Evolutionary conservation across 2,113 vertebrate species (phyloP).

Genomic region (Megalops atlanticus): DNA sequence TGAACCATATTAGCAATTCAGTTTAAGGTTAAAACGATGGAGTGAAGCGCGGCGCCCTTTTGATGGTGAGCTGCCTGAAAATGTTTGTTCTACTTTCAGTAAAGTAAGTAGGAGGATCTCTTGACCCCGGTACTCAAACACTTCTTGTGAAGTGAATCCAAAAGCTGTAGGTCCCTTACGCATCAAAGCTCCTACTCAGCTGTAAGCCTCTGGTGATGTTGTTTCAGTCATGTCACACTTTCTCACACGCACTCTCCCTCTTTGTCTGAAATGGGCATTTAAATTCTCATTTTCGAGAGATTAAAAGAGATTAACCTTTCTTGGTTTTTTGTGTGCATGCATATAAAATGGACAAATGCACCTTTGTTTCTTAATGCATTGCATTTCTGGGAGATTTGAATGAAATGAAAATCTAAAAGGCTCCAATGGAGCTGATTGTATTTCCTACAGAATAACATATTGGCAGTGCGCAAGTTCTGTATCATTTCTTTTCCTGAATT

Average conservation of each 20-base stretch:
- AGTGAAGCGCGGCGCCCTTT: too few relatives aligned
- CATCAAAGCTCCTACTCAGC: neutral
- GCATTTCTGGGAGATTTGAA: neutral
- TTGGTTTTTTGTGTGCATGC: slow-evolving; percentile 1
- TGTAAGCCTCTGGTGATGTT: neutral
- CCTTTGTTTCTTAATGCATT: too few relatives aligned
- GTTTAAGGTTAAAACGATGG: too few relatives aligned
- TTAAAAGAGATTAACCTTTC: too few relatives aligned
- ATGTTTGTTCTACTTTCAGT: neutral
- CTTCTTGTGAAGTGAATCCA: neutral
- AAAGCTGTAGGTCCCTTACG: neutral
- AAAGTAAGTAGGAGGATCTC: neutral
- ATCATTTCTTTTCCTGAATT: too few relatives aligned
- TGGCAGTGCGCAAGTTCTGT: too few relatives aligned
- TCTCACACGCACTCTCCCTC: neutral
- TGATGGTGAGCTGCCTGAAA: too few relatives aligned
- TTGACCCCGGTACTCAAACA: neutral
- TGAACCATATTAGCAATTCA: too few relatives aligned
- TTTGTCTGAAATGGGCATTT: neutral
- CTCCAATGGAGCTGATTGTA: too few relatives aligned
- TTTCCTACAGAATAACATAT: too few relatives aligned
- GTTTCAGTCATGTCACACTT: neutral
- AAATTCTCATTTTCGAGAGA: neutral
- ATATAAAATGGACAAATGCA: neutral
- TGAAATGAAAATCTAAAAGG: neutral